Base-by-base conservation (phyloP, 2,888 invertebrate genomes). In the Malthinus seriepunctatus region DNA sequence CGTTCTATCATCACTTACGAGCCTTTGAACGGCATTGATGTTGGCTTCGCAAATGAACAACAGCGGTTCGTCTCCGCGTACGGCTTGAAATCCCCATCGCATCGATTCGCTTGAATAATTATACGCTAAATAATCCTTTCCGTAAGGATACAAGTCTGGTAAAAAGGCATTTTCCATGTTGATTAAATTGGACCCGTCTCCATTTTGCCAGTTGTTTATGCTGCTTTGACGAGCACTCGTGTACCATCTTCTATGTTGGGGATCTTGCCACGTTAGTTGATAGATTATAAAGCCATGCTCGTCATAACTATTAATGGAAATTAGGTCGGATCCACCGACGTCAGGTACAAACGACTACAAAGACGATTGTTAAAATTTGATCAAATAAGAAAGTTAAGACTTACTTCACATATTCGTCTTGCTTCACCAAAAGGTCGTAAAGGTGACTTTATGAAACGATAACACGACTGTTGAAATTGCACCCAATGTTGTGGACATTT, bases 21-120 rank as follows among this genome's bases (percentile, higher is more conserved):
- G 78, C 73, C 89, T 87, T 64, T 87, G 86, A 58, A 93, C 80
- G 64, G 86, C 83, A 62, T 85, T 82, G n/a, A 90, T 84, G 68
- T 89, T 87, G 14, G 92, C 91, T 82, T 96, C 94, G 80, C 96
- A 96, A 67, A 96, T 93, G 69, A 91, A 95, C 53, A 92, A 84
- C 64, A 87, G 83, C 53, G 86, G 82, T 67, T 93, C 91, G 55
- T 85, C 85, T 7, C 93, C 94, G 64, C 86, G 86, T 0, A 93
- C 89, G 56, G 89, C 88, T 72, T 89, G 86, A 63, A 95, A 84
- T 45, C 94, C 92, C 95, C 95, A 95, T 51, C 89, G 86, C 68
- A 90, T 89, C 33, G 87, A 80, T 42, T 82, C 80, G 53, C 81
- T 82, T 1, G 90, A 89, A 73, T 86, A 93, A 74, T 86, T 89